A percentile compares a stretch with the other conserved stretches of the same genome.
phyloP scores from a whole-genome alignment of 2,113 vertebrate genomes.

The Melospiza georgiana region DNA sequence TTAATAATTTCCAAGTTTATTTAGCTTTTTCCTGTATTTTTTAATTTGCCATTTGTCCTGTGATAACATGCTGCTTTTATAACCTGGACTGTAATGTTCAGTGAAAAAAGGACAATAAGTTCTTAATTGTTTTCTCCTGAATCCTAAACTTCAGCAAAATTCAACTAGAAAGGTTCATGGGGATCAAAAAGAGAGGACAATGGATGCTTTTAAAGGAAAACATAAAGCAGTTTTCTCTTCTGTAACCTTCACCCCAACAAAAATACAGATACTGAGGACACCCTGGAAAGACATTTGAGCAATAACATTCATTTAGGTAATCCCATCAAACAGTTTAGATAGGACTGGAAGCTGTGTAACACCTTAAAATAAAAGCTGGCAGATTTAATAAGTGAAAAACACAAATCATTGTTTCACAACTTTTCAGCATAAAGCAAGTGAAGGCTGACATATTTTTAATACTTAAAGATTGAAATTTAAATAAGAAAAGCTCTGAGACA shows the following conservation, averaged over 20 bases:
- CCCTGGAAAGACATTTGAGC: not conserved
- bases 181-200: not conserved
- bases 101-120: not conserved
- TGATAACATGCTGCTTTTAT: not conserved
- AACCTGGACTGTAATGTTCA: not conserved
- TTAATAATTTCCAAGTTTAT: not conserved
- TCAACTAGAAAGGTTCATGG: rapidly evolving
- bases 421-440: not conserved
- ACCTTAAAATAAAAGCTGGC: not conserved
- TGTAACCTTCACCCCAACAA: not conserved
- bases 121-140: not conserved
- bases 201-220: not conserved
- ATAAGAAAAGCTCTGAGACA: not conserved
- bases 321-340: not conserved
- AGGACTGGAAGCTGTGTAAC: not conserved
- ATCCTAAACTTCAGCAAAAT: not conserved
- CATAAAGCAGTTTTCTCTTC: not conserved
- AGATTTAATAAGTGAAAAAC: not conserved
- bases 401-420: not conserved
- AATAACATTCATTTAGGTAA: not conserved
- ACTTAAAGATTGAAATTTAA: not conserved
- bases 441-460: not conserved
- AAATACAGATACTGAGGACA: not conserved
- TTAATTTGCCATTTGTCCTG: rapidly evolving
- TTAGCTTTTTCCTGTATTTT: not conserved